A percentile compares a stretch with the other conserved stretches of the same genome.
Evolutionary conservation across 2,888 invertebrate genomes (phyloP).

Genomic region (Drosophila birchii): DNA sequence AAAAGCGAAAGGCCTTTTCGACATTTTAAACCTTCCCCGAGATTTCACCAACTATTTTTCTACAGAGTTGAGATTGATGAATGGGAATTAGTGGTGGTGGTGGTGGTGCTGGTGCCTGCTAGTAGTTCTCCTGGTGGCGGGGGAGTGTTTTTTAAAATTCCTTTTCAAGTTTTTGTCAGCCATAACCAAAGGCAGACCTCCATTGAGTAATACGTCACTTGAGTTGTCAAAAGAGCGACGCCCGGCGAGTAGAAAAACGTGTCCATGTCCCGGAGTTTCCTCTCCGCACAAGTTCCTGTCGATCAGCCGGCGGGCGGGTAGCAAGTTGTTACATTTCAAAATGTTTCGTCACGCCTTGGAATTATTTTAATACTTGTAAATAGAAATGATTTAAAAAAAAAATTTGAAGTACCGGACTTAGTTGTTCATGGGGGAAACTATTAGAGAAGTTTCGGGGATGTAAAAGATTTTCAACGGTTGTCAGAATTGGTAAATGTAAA

Average conservation of each 20-base stretch:
- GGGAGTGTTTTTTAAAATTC: constrained; percentile 27
- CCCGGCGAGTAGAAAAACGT: constrained; percentile 61
- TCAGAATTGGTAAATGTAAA: constrained; percentile 59
- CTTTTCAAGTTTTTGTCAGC: constrained; percentile 58
- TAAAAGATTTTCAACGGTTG: constrained; percentile 60
- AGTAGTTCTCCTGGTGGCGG: constrained; percentile 16
- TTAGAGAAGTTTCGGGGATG: constrained; percentile 2
- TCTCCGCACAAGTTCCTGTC: constrained; percentile 77
- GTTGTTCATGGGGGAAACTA: constrained; percentile 30
- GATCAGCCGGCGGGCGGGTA: constrained; percentile 58
- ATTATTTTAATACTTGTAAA: constrained; percentile 59
- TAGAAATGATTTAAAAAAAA: constrained; percentile 24
- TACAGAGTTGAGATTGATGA: constrained; percentile 71
- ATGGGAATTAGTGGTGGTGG: constrained; percentile 43
- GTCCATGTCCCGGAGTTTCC: constrained; percentile 53
- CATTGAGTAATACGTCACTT: constrained; percentile 71
- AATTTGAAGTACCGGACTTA: constrained; percentile 39
- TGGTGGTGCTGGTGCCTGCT: constrained; percentile 17
- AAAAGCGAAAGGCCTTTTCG: constrained; percentile 65
- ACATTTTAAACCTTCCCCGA: constrained; percentile 65
- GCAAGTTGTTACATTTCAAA: constrained; percentile 63
- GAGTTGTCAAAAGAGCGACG: constrained; percentile 64
- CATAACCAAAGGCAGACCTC: constrained; percentile 64
- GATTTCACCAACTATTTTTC: constrained; percentile 61
- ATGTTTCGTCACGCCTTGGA: constrained; percentile 73